A percentile compares a stretch with the other conserved stretches of the same genome.
phyloP scores from a whole-genome alignment of 2,113 vertebrate genomes.

The Tragelaphus scriptus region DNA sequence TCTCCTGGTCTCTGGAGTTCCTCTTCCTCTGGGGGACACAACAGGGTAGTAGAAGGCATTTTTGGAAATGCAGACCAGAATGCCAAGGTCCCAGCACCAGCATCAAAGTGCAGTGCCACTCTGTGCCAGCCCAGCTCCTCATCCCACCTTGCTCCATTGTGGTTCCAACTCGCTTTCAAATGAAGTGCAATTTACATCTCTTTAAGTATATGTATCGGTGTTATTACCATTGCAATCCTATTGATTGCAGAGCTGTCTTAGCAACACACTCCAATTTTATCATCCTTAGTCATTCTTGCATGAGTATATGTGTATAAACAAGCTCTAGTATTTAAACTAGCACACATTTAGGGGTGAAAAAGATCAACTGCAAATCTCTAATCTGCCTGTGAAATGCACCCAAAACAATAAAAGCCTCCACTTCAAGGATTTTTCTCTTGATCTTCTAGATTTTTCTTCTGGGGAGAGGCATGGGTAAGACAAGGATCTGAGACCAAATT shows the following conservation, averaged over 20 bases:
- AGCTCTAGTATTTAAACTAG: constrained; percentile 74
- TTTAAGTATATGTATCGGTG: constrained; percentile 74
- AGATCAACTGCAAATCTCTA: constrained; percentile 68
- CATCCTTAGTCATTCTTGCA: constrained; percentile 76
- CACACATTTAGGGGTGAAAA: constrained; percentile 68
- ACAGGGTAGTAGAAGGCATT: background rate
- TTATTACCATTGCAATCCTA: constrained; percentile 75
- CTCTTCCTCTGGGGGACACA: background rate
- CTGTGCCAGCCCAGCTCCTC: constrained; percentile 23
- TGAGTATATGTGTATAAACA: constrained; percentile 72
- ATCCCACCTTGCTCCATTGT: constrained; percentile 47
- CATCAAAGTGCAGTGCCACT: background rate
- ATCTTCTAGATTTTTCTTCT: background rate
- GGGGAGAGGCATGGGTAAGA: background rate
- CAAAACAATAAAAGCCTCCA: constrained; percentile 45
- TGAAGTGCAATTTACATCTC: constrained; percentile 74
- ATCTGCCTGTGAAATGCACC: constrained; percentile 65
- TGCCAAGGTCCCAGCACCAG: background rate
- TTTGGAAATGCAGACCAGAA: background rate
- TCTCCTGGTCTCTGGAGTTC: background rate
- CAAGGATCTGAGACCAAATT: background rate
- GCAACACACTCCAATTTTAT: constrained; percentile 76
- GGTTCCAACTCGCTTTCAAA: constrained; percentile 71
- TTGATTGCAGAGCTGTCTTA: constrained; percentile 75
- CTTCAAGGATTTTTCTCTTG: background rate